Percentiles rank a stretch among this genome's conserved stretches.
phyloP scores from a whole-genome alignment of 2,888 invertebrate species.

The Parnassius mnemosyne region DNA sequence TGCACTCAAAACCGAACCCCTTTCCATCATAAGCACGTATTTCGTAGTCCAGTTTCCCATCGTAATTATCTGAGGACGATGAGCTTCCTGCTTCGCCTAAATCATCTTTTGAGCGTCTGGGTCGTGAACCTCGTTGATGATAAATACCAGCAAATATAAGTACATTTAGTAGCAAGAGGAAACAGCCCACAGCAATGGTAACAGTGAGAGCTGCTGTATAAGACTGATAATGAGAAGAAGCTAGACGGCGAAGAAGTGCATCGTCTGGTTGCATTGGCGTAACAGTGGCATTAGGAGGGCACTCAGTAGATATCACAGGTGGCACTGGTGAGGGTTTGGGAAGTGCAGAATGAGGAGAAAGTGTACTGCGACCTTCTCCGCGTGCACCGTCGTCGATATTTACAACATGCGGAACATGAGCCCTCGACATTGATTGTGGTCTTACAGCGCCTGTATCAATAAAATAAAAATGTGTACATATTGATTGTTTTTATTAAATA shows the following conservation, averaged over 20 bases:
- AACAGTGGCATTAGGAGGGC: constrained; percentile 83
- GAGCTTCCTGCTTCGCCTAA: constrained; percentile 86
- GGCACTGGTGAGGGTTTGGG: constrained; percentile 62
- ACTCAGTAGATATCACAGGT: constrained; percentile 84
- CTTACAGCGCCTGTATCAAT: constrained; percentile 84
- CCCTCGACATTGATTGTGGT: constrained; percentile 85
- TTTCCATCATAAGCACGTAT: constrained; percentile 77
- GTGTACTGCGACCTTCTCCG: constrained; percentile 53
- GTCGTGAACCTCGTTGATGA: constrained; percentile 87
- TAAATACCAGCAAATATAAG: constrained; percentile 94
- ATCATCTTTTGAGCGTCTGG: constrained; percentile 88
- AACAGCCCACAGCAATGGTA: constrained; percentile 92
- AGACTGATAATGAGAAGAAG: constrained; percentile 92
- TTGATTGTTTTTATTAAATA: background rate
- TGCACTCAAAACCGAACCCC: constrained; percentile 79
- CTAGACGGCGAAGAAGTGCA: constrained; percentile 86
- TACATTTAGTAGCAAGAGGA: constrained; percentile 89
- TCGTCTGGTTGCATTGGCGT: constrained; percentile 80
- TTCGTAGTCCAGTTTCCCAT: constrained; percentile 78
- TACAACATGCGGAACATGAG: constrained; percentile 81
- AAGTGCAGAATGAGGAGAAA: constrained; percentile 70
- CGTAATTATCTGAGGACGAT: constrained; percentile 83
- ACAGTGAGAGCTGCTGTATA: constrained; percentile 94
- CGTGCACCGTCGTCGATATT: constrained; percentile 56
- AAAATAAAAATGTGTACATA: background rate